These are phyloP conservation scores for Drosophila nebulosa DNA, from an alignment of 1,140 invertebrate genomes.

Conservation along the genomic window DNA sequence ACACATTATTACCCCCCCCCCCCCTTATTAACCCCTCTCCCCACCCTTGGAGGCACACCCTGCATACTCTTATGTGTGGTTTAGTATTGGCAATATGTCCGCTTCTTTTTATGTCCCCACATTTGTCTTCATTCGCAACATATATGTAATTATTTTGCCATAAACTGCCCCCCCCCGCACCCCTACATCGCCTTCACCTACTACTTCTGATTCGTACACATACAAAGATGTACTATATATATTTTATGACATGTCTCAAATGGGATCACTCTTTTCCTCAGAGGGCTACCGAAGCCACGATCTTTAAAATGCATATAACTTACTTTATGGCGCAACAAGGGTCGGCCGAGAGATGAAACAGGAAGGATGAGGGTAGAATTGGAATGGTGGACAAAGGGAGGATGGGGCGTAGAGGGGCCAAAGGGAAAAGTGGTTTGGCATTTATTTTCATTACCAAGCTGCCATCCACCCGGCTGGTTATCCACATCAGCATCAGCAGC, in stretches of 20 bases:
- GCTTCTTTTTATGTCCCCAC: conserved; percentile 9
- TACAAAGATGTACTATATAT: neutral
- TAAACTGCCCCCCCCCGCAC: neutral
- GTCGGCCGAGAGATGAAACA: neutral
- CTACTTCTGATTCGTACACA: neutral
- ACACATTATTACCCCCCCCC: too few relatives aligned
- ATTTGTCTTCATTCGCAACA: conserved; percentile 17
- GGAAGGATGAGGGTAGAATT: neutral
- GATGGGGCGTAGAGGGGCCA: neutral
- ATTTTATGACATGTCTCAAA: conserved; percentile 4
- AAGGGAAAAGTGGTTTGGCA: conserved; percentile 13
- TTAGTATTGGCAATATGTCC: conserved; percentile 6
- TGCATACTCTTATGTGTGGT: neutral
- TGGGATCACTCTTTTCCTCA: conserved; percentile 1
- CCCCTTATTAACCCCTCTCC: too few relatives aligned
- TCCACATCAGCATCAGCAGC: conserved; percentile 9
- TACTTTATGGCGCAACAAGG: neutral
- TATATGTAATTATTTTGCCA: conserved; percentile 16
- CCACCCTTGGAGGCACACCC: too few relatives aligned
- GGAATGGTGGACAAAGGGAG: too few relatives aligned
- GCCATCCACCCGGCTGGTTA: neutral
- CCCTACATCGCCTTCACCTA: neutral
- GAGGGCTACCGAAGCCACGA: neutral
- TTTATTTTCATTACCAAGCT: conserved; percentile 19
- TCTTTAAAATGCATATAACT: conserved; percentile 10